phyloP scores from a whole-genome alignment of 2,113 vertebrate species.

The Oncorhynchus clarkii region DNA sequence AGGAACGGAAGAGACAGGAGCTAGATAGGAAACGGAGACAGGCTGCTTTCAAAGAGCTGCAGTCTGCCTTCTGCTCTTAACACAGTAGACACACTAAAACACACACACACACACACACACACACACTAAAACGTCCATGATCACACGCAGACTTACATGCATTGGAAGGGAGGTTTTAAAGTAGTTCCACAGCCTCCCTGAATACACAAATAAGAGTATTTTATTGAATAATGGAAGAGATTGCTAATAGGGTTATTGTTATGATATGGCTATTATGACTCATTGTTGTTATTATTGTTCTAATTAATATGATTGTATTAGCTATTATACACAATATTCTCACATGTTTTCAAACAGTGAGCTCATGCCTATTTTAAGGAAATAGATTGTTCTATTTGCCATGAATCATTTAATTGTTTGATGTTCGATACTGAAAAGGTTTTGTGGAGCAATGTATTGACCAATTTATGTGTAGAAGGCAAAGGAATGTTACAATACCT shows the following conservation, averaged over 20 bases:
- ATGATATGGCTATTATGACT: not conserved
- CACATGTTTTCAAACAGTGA: not conserved
- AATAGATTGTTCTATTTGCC: not conserved
- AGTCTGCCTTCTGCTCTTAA: constrained; percentile 84
- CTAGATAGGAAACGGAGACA: constrained; percentile 82
- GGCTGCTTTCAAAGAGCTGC: constrained; percentile 89
- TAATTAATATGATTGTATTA: not conserved
- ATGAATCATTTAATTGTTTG: not conserved
- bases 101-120: not conserved
- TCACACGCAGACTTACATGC: not conserved
- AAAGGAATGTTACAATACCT: not conserved
- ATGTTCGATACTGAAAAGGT: not conserved
- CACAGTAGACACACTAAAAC: not conserved
- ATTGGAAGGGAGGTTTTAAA: constrained; percentile 13
- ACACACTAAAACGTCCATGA: not conserved
- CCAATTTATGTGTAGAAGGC: not conserved
- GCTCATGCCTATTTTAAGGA: not conserved
- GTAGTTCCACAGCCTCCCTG: constrained; percentile 1
- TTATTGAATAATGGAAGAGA: not conserved
- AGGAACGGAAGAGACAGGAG: constrained; percentile 83
- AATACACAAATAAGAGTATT: not conserved
- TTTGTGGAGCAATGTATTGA: constrained; percentile 5
- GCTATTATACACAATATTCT: not conserved
- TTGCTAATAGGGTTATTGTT: too few species aligned
- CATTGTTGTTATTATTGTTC: not conserved